Conservation (phyloP, 2,888 invertebrate genomes). For the Acrobeloides nanus region DNA sequence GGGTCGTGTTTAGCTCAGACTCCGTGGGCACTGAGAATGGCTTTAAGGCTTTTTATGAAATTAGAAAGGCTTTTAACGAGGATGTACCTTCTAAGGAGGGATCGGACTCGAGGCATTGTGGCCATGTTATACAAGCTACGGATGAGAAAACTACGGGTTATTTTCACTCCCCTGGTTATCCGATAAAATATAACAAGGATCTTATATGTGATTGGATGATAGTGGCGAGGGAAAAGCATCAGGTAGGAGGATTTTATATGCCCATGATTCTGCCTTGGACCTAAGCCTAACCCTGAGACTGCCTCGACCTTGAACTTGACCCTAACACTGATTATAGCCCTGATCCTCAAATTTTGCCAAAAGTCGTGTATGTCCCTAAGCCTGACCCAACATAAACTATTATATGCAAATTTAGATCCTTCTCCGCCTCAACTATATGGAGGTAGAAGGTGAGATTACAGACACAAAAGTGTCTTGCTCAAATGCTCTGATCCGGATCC, state of each 20-base stretch:
- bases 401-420: constrained; percentile 64
- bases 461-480: constrained; percentile 22
- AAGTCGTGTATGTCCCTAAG: no score
- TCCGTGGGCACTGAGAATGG: constrained; percentile 80
- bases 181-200: constrained; percentile 68
- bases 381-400: no score
- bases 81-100: constrained; percentile 33
- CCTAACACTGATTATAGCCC: no score
- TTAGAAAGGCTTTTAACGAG: constrained; percentile 61
- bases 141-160: constrained; percentile 27
- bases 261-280: no score
- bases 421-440: constrained; percentile 81
- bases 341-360: no score
- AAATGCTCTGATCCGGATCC: constrained; percentile 38
- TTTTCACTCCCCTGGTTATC: constrained; percentile 22
- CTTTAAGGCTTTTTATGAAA: constrained; percentile 89
- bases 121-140: constrained; percentile 21
- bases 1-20: constrained; percentile 81
- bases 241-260: no score
- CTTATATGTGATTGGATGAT: constrained; percentile 95
- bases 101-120: constrained; percentile 29
- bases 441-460: constrained; percentile 71
- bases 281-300: no score
- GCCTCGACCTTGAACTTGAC: no score
- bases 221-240: constrained; percentile 37